phyloP scores from a whole-genome alignment of 2,888 invertebrate species.

The Bellardia bayeri region DNA sequence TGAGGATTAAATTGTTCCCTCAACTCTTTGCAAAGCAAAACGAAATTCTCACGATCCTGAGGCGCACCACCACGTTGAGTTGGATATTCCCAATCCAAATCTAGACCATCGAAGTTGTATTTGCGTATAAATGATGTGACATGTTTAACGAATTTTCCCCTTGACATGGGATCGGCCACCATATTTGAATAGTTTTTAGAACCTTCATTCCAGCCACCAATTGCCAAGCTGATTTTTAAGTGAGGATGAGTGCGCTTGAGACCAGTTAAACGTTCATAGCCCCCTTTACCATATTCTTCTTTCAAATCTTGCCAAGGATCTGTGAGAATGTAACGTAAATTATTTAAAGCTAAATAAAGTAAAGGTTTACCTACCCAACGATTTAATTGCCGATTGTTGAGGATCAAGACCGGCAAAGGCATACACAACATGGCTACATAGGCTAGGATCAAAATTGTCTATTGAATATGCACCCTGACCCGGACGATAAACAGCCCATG shows the following conservation, averaged over 20 bases:
- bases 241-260: conserved; percentile 89
- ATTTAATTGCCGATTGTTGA: conserved; percentile 87
- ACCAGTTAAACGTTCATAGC: conserved; percentile 88
- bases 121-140: conserved; percentile 87
- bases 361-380: conserved; percentile 86
- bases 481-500: conserved; percentile 91
- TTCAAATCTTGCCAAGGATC: conserved; percentile 92
- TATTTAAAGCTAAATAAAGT: background rate
- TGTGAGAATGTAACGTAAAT: conserved; percentile 77
- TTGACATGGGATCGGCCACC: conserved; percentile 87
- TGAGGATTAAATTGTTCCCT: conserved; percentile 88
- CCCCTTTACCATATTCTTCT: conserved; percentile 90
- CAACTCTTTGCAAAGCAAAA: conserved; percentile 91
- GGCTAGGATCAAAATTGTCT: conserved; percentile 88
- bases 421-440: conserved; percentile 93
- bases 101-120: conserved; percentile 84
- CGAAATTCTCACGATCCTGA: conserved; percentile 91
- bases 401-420: conserved; percentile 92
- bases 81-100: conserved; percentile 93
- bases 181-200: conserved; percentile 86
- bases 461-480: conserved; percentile 88
- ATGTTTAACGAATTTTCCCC: conserved; percentile 89
- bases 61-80: conserved; percentile 90
- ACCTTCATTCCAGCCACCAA: conserved; percentile 97
- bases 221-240: conserved; percentile 90